Percentiles rank a stretch among this genome's conserved stretches.
These are phyloP conservation scores for Sympetrum striolatum DNA, from an alignment of 2,888 invertebrate species.

Conservation along the genomic window DNA sequence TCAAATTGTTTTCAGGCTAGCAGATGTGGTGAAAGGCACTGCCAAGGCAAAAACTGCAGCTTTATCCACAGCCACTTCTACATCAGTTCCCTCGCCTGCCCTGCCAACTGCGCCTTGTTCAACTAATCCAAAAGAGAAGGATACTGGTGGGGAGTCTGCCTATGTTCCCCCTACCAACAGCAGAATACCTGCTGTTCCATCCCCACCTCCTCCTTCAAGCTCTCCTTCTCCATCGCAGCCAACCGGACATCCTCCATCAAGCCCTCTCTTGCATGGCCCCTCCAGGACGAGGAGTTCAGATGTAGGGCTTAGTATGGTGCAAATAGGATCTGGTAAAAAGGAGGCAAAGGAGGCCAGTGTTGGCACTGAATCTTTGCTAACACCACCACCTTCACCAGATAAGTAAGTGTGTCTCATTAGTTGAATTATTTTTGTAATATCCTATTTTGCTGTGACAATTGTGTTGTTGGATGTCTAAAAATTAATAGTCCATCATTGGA, in stretches of 20 bases:
- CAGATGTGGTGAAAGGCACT: slow-evolving; percentile 81
- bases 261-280: slow-evolving; percentile 23
- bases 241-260: slow-evolving; percentile 4
- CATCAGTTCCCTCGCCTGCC: slow-evolving; percentile 17
- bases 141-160: neutral
- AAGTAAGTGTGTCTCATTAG: slow-evolving; percentile 60
- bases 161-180: slow-evolving; percentile 31
- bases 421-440: neutral
- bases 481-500: too few relatives aligned
- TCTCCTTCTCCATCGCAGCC: slow-evolving; percentile 13
- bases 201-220: neutral
- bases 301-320: neutral
- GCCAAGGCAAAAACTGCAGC: slow-evolving; percentile 63
- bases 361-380: slow-evolving; percentile 54
- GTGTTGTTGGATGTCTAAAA: too few relatives aligned
- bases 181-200: slow-evolving; percentile 35
- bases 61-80: slow-evolving; percentile 44
- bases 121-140: slow-evolving; percentile 13
- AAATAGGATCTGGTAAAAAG: slow-evolving; percentile 24
- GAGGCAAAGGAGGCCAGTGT: slow-evolving; percentile 23
- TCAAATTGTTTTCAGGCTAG: slow-evolving; percentile 62
- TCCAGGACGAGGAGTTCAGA: neutral
- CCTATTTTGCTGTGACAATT: too few relatives aligned
- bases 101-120: slow-evolving; percentile 24
- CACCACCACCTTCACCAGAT: slow-evolving; percentile 69